These are phyloP conservation scores for Hemithea aestivaria DNA, from an alignment of 2,888 invertebrate genomes.

Conservation along the genomic window DNA sequence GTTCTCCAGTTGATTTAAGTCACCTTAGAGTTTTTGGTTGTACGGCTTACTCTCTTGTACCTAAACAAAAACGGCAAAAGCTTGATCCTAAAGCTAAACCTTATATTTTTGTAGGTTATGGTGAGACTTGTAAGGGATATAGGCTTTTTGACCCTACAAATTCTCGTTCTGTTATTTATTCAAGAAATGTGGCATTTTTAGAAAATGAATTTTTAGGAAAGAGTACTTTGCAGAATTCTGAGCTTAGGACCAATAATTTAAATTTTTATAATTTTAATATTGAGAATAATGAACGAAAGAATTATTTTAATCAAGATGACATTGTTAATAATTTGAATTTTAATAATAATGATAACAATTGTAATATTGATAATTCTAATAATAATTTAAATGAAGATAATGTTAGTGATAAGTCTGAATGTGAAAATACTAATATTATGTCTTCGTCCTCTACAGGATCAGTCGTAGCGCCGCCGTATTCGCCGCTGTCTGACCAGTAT, in stretches of 20 bases:
- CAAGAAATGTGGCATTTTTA: slow-evolving; percentile 4
- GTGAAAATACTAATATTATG: neutral
- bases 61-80: neutral
- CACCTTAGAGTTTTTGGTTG: slow-evolving; percentile 5
- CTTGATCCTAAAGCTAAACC: neutral
- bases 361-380: neutral
- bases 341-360: neutral
- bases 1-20: neutral
- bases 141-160: neutral
- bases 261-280: too few relatives aligned
- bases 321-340: neutral
- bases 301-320: neutral
- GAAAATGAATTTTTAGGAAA: neutral
- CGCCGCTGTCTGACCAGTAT: too few relatives aligned
- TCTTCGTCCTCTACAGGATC: neutral
- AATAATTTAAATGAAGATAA: neutral
- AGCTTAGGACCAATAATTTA: too few relatives aligned
- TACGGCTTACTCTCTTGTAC: neutral
- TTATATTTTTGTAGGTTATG: slow-evolving; percentile 5
- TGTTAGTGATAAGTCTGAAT: neutral
- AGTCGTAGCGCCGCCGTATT: neutral
- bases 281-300: neutral
- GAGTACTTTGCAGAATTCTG: too few relatives aligned
- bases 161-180: neutral
- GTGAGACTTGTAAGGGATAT: slow-evolving; percentile 3